Base-by-base conservation (phyloP, 2,113 vertebrate species). In the Lutjanus erythropterus region DNA sequence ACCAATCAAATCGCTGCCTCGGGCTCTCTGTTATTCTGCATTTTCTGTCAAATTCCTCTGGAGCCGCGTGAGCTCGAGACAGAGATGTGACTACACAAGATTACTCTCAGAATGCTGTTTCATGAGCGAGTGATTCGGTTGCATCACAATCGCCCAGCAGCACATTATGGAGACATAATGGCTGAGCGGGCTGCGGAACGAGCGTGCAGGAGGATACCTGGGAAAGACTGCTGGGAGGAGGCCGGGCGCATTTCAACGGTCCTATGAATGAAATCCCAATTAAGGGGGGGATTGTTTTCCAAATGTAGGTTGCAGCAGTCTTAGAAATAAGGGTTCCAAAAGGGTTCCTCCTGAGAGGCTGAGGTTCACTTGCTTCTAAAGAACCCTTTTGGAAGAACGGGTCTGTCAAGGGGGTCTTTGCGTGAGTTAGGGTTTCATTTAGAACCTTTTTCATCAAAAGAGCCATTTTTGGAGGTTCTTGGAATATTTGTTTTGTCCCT, bases 91-190 rank as follows among this genome's bases (percentile, higher is more conserved):
- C 61, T 56, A 27, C 73, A 80, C 31, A 29, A 75, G 80, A 89
- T 84, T 78, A 68, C 42, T 71, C 80, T 79, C 39, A 49, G 77
- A 90, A 80, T 67, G 53, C 46, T 62, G 88, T 86, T 90, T 89
- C 85, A 76, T 81, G 75, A 85, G 56, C 46, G 71, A 85, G 75
- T 37, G 73, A 73, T 80, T 85, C 49, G 10, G 66, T 83, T 82
- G 86, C 69, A 81, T 88, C 83, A 77, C 70, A 37, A 29, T 86
- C 49, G 72, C 53, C 80, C 35, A 25, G 71, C 78, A 76, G 77
- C 75, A 74, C 70, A 71, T 89, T 83, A 75, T 74, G 56, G 64
- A 81, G 60, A 46, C 64, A 37, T 69, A 39, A 83, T 66, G 52
- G 46, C 39, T 50, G 39, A 71, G 53, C 47, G 69, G 56, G 11